Base-by-base conservation (phyloP, 2,888 invertebrate species). In the Lissocephala sabroskyi region DNA sequence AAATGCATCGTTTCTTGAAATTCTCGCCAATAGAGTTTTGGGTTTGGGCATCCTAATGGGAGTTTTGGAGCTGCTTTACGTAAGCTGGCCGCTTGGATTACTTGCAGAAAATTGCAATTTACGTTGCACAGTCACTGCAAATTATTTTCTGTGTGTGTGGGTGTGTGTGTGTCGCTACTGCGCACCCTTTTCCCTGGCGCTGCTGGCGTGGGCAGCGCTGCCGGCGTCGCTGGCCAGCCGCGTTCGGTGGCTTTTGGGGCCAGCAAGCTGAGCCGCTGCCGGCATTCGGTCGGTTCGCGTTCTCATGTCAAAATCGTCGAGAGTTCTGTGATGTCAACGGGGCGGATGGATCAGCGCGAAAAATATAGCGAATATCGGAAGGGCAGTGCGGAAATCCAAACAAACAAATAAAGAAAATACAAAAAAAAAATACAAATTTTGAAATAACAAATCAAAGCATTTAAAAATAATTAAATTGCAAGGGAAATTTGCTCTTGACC, bases 251-350 rank as follows among this genome's bases (percentile, higher is more conserved):
- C 75, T 54, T 58, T 37, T 35, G 7, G 35, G 56, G 51, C 43
- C 45, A 32, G 52, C 51, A 59, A 45, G 61, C 55, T 50, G 51
- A 41, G 54, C 55, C 57, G 48, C 57, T 56, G 62, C 63, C 79
- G 77, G 79, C 81, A 80, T 79, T 81, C 80, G 66, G 65, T 80
- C 64, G 58, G 65, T 65, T 66, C 68, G 73, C 75, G 80, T 80
- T 75, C 79, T 65, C 79, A 62, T 61, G 78, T 63, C 63, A 49
- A 68, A 77, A 65, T 56, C 74, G 74, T 65, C 53, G 59, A 50
- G 33, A 48, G 41, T 28, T 45, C 36, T 35, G 13, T 33, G 17
- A 16, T 41, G 30, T n/a, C 42, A 19, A 23, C 19, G 18, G 42
- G 28, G 39, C 39, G 18, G 10, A 28, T 29, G 28, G 29, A 9